A percentile compares a stretch with the other conserved stretches of the same genome.
Conservation (phyloP, 2,888 invertebrate genomes). For the Drosophila mimica region DNA sequence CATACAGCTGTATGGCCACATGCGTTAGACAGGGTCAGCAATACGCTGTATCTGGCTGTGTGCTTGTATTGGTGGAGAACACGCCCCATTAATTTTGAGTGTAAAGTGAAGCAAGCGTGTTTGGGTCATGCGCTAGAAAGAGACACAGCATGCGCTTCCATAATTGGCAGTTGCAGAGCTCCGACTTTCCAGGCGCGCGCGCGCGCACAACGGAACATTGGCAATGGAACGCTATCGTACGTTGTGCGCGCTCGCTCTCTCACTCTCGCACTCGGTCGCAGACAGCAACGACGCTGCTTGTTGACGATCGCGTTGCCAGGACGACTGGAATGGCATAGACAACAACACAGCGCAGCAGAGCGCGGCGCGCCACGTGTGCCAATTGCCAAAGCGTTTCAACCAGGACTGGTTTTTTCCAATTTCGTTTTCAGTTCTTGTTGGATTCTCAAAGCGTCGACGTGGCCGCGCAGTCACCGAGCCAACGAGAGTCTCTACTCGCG, state of each 20-base stretch:
- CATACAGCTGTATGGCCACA: constrained; percentile 1
- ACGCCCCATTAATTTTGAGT: constrained; percentile 67
- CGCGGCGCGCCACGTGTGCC: constrained; percentile 42
- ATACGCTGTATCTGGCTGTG: constrained; percentile 32
- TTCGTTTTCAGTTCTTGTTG: constrained; percentile 85
- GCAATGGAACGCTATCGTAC: constrained; percentile 40
- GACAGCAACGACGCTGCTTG: constrained; percentile 21
- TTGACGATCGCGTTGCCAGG: constrained; percentile 75
- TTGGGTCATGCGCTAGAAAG: constrained; percentile 30
- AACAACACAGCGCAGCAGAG: constrained; percentile 33
- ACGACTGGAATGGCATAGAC: constrained; percentile 76
- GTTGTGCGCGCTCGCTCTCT: no score
- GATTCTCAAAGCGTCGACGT: constrained; percentile 85
- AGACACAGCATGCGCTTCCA: constrained; percentile 55
- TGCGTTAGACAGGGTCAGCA: constrained; percentile 51
- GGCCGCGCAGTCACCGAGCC: constrained; percentile 63
- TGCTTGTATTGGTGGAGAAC: constrained; percentile 36
- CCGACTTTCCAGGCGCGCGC: constrained; percentile 56
- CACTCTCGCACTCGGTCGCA: constrained; percentile 27
- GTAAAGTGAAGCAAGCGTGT: constrained; percentile 31
- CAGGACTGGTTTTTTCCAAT: constrained; percentile 84
- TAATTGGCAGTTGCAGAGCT: constrained; percentile 57
- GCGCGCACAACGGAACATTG: constrained; percentile 42
- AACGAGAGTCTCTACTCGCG: constrained; percentile 48
- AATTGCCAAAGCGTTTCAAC: constrained; percentile 65